Percentiles rank a stretch among this genome's conserved stretches.
Evolutionary conservation across 2,888 invertebrate genomes (phyloP).

Genomic region (Eutolmus rufibarbis): DNA sequence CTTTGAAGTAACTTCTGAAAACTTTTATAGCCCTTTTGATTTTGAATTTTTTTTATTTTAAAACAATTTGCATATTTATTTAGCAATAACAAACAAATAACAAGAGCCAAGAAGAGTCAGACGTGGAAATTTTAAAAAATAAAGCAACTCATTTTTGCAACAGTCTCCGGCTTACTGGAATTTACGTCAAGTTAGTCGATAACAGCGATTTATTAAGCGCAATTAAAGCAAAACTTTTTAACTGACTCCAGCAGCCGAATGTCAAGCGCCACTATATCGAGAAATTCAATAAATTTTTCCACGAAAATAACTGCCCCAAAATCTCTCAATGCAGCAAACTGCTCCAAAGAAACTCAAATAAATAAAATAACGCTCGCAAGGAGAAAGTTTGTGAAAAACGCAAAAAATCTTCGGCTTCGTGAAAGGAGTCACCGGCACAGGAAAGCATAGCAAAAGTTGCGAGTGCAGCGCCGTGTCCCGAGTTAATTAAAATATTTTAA

Average conservation of each 20-base stretch:
- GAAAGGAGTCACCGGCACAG: not conserved
- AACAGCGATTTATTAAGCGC: not conserved
- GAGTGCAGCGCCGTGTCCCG: not conserved
- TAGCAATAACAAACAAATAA: not conserved
- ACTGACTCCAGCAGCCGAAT: not conserved
- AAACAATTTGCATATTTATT: not conserved
- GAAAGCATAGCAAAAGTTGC: not conserved
- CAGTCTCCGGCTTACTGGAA: not conserved
- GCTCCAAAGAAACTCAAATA: not conserved
- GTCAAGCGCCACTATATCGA: not conserved
- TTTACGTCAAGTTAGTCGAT: not conserved
- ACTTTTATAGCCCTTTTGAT: too few species aligned
- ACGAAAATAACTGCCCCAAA: not conserved
- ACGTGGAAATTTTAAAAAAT: not conserved
- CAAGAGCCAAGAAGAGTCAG: too few species aligned
- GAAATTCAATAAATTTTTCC: not conserved
- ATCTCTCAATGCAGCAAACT: not conserved
- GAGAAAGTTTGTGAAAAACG: not conserved
- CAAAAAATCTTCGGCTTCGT: not conserved
- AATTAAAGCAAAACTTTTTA: not conserved
- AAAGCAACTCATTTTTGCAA: not conserved
- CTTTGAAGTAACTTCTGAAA: too few species aligned
- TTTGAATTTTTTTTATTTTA: too few species aligned
- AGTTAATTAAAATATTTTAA: conserved; percentile 22
- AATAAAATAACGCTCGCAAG: not conserved